Evolutionary conservation across 2,797 vertebrate species (phyloP).

Genomic region (Sebastiscus albofasciatus): DNA sequence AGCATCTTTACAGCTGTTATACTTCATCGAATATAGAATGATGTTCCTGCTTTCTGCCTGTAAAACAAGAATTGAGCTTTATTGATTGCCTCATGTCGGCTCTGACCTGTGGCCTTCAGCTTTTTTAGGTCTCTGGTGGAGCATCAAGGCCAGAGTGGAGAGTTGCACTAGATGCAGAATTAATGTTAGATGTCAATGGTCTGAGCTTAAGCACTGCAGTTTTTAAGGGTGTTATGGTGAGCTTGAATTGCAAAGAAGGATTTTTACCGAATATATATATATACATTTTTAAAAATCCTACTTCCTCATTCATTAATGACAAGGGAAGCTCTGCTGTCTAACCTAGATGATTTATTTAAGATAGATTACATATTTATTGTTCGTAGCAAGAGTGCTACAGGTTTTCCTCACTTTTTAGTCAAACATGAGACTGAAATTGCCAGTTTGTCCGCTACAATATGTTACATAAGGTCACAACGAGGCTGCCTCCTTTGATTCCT

Average conservation of each 20-base stretch:
- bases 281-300: background rate
- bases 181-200: background rate
- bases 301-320: background rate
- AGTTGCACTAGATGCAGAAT: background rate
- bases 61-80: slow-evolving; percentile 38
- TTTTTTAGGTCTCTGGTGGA: background rate
- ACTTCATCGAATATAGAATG: slow-evolving; percentile 16
- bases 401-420: background rate
- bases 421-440: too few relatives aligned
- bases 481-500: background rate
- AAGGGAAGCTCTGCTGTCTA: background rate
- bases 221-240: background rate
- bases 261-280: background rate
- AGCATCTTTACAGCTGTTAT: slow-evolving; percentile 37
- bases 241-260: background rate
- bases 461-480: background rate
- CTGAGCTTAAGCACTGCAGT: background rate
- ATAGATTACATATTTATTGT: background rate
- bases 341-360: background rate
- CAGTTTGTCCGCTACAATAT: too few relatives aligned
- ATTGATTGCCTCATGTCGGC: slow-evolving; percentile 42
- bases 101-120: slow-evolving; percentile 2
- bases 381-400: background rate
- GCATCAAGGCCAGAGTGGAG: background rate
- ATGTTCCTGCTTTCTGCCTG: slow-evolving; percentile 14